Evolutionary conservation across 2,888 invertebrate species (phyloP).

Genomic region (Apodemia duryi): DNA sequence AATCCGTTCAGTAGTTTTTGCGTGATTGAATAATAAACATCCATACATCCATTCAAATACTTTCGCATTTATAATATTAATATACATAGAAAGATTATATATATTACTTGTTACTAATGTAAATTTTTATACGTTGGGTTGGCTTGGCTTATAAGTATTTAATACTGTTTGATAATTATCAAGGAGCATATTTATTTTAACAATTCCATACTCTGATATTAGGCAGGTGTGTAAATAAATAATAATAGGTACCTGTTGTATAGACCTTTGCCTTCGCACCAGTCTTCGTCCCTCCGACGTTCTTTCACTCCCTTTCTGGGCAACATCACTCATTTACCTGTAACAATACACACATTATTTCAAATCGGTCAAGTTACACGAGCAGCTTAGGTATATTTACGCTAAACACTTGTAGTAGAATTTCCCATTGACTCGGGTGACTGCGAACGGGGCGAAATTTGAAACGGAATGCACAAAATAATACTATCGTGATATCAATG

Average conservation of each 20-base stretch:
- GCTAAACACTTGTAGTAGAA: background rate
- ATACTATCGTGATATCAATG: background rate
- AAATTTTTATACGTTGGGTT: no score
- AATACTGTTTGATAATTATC: no score
- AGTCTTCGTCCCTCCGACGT: slow-evolving; percentile 32
- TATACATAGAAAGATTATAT: no score
- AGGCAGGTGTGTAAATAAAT: background rate
- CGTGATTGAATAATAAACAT: no score
- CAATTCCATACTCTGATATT: no score
- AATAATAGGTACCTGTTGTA: slow-evolving; percentile 46
- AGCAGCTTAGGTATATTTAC: background rate
- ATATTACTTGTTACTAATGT: no score
- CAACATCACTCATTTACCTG: slow-evolving; percentile 63
- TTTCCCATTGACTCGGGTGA: background rate
- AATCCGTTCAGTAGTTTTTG: no score
- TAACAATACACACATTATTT: slow-evolving; percentile 28
- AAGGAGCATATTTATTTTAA: no score
- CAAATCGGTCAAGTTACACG: background rate
- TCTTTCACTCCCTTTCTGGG: slow-evolving; percentile 20
- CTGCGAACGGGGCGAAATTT: background rate
- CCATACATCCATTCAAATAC: no score
- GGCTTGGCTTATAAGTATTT: no score
- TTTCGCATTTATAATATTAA: no score
- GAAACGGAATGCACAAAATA: background rate
- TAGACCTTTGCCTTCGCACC: slow-evolving; percentile 57